phyloP scores from a whole-genome alignment of 2,797 vertebrate genomes.

The Lepilemur ruficaudatus region DNA sequence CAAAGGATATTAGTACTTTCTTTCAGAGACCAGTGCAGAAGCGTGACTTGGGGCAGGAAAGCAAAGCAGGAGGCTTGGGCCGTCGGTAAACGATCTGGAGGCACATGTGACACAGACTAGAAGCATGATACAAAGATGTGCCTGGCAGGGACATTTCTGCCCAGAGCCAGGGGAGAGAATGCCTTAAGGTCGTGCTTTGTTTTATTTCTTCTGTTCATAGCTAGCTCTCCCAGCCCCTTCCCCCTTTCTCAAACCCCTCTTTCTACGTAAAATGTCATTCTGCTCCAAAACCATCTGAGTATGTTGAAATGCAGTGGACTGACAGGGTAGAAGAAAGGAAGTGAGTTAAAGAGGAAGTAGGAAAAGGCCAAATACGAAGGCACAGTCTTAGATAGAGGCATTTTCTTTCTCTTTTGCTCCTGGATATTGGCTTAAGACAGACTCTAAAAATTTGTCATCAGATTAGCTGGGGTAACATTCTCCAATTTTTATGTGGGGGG shows the following conservation, averaged over 20 bases:
- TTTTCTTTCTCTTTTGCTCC: constrained; percentile 33
- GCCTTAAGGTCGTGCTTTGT: neutral
- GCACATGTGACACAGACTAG: neutral
- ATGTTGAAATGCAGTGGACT: neutral
- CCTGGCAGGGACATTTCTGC: neutral
- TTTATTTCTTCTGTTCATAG: neutral
- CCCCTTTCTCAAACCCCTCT: neutral
- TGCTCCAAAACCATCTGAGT: constrained; percentile 7
- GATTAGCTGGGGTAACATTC: neutral
- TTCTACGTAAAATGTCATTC: neutral
- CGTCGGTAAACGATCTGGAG: neutral
- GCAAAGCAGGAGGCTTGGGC: neutral
- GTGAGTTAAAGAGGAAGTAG: neutral
- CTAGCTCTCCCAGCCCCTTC: neutral
- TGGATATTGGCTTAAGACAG: neutral
- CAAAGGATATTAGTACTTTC: neutral
- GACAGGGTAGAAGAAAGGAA: neutral
- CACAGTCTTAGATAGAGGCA: neutral
- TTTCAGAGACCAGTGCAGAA: neutral
- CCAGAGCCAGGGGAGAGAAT: neutral
- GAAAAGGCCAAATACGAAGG: neutral
- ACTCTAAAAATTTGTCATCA: neutral
- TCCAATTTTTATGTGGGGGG: neutral
- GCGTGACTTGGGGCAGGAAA: neutral
- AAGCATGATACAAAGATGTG: neutral